Evolutionary conservation across 92 coral and sea anemone genomes (phyloP), one percentile per base, ranked within the genome.

Genomic region (Palythoa caribaeorum): DNA sequence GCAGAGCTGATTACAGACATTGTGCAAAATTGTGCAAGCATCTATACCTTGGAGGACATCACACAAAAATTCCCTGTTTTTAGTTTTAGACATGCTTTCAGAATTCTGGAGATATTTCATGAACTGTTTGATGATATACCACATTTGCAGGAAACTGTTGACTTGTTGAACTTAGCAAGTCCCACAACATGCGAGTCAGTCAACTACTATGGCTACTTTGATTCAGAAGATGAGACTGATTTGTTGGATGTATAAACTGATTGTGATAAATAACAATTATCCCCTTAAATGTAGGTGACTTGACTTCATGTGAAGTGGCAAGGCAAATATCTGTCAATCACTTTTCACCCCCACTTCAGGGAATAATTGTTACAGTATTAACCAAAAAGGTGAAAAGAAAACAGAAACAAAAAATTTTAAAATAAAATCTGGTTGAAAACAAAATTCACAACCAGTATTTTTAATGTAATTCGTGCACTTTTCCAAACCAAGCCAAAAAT

Each of bases 51-150:
- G 28, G 28, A 28, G 28, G 28, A 28, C 28, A 28, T 28, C 28
- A 28, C 28, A 28, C 28, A 28, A 28, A 28, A 28, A 28, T 28
- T 28, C 28, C 28, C 28, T 28, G 28, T 28, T 28, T 28, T 28
- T 28, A 28, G 28, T 28, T 28, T 28, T 28, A 28, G 28, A 28
- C 89, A 89, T 77, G 79, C 80, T 62, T 51, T 84, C 12, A 87
- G 72, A 84, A 87, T 90, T 90, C 62, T 85, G 1, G 85, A 90
- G 55, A 21, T 84, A 21, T 76, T 85, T 44, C 71, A 86, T 50
- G 87, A 90, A 48, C 57, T 85, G 47, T 90, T 85, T 70, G 73
- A 76, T 52, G 92, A 90, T 47, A 85, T 77, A n/a, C 88, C 73
- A 15, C 77, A 87, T 69, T 69, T 85, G 55, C 52, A 86, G 15